Evolutionary conservation across 2,888 invertebrate species (phyloP).

Genomic region (Seira sanloemensis): DNA sequence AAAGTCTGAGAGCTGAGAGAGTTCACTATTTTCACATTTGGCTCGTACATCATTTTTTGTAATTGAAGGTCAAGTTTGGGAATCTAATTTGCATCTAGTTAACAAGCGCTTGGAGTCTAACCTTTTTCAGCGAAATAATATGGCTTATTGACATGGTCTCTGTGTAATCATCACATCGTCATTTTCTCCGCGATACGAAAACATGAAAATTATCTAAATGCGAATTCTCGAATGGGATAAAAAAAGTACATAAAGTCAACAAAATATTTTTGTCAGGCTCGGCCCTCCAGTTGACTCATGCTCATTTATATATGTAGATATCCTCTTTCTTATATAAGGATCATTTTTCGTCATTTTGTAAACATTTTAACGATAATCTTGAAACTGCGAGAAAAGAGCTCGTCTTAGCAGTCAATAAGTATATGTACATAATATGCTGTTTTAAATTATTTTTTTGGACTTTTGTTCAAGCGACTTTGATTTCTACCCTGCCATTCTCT

Average conservation of each 20-base stretch:
- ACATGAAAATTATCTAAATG: constrained; percentile 8
- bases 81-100: constrained; percentile 48
- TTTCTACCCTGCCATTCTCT: too few species aligned
- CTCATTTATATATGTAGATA: too few species aligned
- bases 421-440: too few species aligned
- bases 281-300: neutral
- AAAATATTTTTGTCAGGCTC: neutral
- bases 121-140: neutral
- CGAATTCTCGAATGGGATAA: neutral
- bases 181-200: neutral
- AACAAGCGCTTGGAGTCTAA: neutral
- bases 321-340: too few species aligned
- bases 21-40: constrained; percentile 12
- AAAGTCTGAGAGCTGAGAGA: neutral
- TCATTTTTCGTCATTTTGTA: too few species aligned
- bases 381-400: too few species aligned
- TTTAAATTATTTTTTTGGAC: too few species aligned
- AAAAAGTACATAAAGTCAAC: neutral
- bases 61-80: constrained; percentile 61
- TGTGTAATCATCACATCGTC: constrained; percentile 3
- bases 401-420: too few species aligned
- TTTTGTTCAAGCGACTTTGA: too few species aligned
- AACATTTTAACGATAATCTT: too few species aligned
- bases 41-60: constrained; percentile 54
- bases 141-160: constrained; percentile 8